phyloP scores from a whole-genome alignment of 2,113 vertebrate species.

The Limanda limanda region DNA sequence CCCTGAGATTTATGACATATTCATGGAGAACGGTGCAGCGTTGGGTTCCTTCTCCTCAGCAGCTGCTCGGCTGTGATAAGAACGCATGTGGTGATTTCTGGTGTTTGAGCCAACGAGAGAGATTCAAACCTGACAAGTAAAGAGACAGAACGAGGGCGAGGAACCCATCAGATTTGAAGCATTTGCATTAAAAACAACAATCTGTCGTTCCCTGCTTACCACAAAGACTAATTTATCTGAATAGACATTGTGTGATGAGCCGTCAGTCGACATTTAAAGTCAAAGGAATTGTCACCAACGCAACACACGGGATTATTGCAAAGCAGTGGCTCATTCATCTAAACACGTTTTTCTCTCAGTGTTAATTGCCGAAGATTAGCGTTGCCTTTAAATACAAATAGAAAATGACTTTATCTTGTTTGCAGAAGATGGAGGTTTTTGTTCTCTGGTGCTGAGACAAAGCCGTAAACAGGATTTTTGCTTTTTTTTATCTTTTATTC shows the following conservation, averaged over 20 bases:
- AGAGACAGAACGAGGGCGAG: conserved; percentile 35
- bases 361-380: not conserved
- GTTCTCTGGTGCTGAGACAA: not conserved
- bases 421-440: not conserved
- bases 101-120: conserved; percentile 32
- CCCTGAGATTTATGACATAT: conserved; percentile 53
- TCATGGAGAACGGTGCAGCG: conserved; percentile 20
- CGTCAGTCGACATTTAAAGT: conserved; percentile 5
- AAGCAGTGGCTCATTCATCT: conserved; percentile 4
- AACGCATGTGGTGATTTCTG: conserved; percentile 49
- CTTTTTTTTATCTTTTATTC: not conserved
- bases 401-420: conserved; percentile 2
- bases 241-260: not conserved
- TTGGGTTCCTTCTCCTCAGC: conserved; percentile 46
- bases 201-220: conserved; percentile 10
- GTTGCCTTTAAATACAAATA: not conserved
- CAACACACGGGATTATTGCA: not conserved
- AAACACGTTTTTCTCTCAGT: conserved; percentile 5
- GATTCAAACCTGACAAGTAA: conserved; percentile 47
- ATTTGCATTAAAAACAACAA: conserved; percentile 48
- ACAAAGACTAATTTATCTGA: conserved; percentile 28
- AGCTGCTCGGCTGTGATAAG: conserved; percentile 59
- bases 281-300: conserved; percentile 30
- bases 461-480: not conserved
- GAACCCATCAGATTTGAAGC: conserved; percentile 14